Base-by-base conservation (phyloP, 2,888 invertebrate species). In the Archips xylosteana region DNA sequence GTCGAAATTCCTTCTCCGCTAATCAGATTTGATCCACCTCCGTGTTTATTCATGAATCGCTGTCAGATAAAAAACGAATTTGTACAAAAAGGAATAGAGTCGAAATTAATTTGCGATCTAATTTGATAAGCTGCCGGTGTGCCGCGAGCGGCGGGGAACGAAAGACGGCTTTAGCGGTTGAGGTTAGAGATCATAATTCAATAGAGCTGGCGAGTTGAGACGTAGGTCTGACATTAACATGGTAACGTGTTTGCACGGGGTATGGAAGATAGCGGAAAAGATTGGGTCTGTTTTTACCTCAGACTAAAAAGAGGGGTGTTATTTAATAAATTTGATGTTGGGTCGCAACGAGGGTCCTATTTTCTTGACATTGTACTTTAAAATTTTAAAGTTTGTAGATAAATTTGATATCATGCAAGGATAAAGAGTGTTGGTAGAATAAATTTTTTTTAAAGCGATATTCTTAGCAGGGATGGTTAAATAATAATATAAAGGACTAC, bases 101-200 rank as follows among this genome's bases (percentile, higher is more conserved):
- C 39, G 15, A 61, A 61, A 61, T 61, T 61, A 61, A 61, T 61
- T 39, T 15, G 39, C 39, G n/a, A 61, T 39, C 61, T 39, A 61
- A 61, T 61, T 61, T 61, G 61, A 61, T 61, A 61, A 61, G 61
- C n/a, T 61, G 34, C 61, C 59, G 23, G 59, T 13, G 59, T 1
- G 49, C 4, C 51, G n/a, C 3, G 39, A 49, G 13, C 4, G 3
- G 13, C 39, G 60, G n/a, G 9, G 8, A 36, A 15, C 8, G 15
- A 15, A 39, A 39, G 3, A 15, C 36, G 15, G n/a, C 61, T 39
- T 9, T 61, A 9, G n/a, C 6, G 15, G 9, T 2, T 2, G n/a
- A n/a, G 1, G 15, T n/a, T 39, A 39, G 36, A 23, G 57, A 3
- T 57, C 57, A 32, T 10, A 12, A 12, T 57, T 32, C 8, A 39